A percentile compares a stretch with the other conserved stretches of the same genome.
Evolutionary conservation across 2,797 vertebrate genomes (phyloP).

Genomic region (Morelia viridis): DNA sequence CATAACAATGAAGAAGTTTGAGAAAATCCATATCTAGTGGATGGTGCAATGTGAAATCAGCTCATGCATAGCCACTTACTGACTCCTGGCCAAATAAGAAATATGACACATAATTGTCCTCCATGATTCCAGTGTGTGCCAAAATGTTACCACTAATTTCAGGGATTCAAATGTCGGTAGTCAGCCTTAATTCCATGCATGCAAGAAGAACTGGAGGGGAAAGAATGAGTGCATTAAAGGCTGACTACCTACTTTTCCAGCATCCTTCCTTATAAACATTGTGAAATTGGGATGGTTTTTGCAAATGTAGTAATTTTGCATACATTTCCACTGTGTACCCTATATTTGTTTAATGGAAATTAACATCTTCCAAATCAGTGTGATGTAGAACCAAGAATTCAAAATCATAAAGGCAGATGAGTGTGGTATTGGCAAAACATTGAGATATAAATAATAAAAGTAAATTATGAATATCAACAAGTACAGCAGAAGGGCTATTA

Average conservation of each 20-base stretch:
- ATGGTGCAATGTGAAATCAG: neutral
- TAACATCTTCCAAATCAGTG: neutral
- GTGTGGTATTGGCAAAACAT: neutral
- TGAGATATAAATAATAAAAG: neutral
- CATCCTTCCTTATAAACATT: neutral
- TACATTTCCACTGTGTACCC: neutral
- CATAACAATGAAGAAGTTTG: neutral
- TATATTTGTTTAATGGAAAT: neutral
- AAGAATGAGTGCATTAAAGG: neutral
- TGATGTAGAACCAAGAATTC: neutral
- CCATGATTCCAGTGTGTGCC: neutral
- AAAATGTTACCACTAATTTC: neutral
- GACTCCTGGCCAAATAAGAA: neutral
- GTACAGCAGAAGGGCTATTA: neutral
- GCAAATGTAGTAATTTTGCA: neutral
- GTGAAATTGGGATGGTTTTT: neutral
- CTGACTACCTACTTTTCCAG: neutral
- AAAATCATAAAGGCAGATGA: neutral
- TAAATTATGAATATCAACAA: too few species aligned
- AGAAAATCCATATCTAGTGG: neutral
- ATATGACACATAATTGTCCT: neutral
- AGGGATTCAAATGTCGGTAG: constrained; percentile 17
- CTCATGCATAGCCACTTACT: neutral
- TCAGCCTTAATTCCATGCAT: constrained; percentile 38
- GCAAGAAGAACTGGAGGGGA: neutral